These are phyloP conservation scores for Plutella xylostella DNA, from an alignment of 2,888 invertebrate species.

Conservation along the genomic window DNA sequence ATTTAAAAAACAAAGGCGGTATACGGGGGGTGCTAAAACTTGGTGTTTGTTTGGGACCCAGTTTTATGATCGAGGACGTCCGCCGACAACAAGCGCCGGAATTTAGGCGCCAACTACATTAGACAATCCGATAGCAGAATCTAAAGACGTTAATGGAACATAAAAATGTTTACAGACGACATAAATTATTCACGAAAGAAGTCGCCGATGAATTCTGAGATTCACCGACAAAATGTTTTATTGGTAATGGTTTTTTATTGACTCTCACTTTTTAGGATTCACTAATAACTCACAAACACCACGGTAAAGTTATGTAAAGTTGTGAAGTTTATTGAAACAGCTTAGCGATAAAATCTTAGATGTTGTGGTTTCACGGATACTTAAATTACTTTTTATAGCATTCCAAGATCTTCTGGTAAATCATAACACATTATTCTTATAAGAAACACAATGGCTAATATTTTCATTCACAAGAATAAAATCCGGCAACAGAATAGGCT, in stretches of 20 bases:
- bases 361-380: too few relatives aligned
- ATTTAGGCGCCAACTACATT: slow-evolving; percentile 61
- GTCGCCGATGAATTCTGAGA: slow-evolving; percentile 52
- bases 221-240: slow-evolving; percentile 50
- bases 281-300: too few relatives aligned
- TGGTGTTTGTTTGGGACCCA: slow-evolving; percentile 55
- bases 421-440: slow-evolving; percentile 30
- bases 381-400: too few relatives aligned
- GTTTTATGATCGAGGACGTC: slow-evolving; percentile 55
- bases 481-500: slow-evolving; percentile 24
- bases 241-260: slow-evolving; percentile 53
- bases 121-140: slow-evolving; percentile 57
- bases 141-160: slow-evolving; percentile 59
- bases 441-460: slow-evolving; percentile 25
- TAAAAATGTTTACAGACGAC: slow-evolving; percentile 60
- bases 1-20: slow-evolving; percentile 52
- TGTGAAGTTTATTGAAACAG: too few relatives aligned
- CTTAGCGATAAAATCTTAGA: too few relatives aligned
- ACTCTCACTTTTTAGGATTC: too few relatives aligned
- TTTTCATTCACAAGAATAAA: slow-evolving; percentile 22
- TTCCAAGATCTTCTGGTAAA: slow-evolving; percentile 23
- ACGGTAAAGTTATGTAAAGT: too few relatives aligned
- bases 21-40: slow-evolving; percentile 49
- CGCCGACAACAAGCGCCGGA: slow-evolving; percentile 35
- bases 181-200: slow-evolving; percentile 60